Evolutionary conservation across 2,113 vertebrate genomes (phyloP).

Genomic region (Lophura nycthemera): DNA sequence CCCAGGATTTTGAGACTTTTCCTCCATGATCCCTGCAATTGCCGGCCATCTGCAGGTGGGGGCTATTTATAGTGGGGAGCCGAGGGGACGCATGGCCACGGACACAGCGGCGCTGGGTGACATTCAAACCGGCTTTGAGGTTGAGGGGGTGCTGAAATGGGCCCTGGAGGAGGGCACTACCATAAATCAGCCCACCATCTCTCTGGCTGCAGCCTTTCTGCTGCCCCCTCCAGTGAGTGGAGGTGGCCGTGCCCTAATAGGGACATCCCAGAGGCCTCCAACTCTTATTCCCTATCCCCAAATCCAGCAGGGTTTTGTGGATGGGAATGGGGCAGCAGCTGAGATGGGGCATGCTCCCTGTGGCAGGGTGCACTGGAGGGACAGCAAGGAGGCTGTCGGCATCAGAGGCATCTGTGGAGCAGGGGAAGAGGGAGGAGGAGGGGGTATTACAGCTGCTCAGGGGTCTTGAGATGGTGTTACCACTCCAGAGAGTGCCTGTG

Average conservation of each 20-base stretch:
- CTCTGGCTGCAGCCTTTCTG: neutral
- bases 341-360: neutral
- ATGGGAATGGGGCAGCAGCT: neutral
- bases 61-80: slow-evolving; percentile 52
- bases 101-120: neutral
- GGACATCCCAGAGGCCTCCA: neutral
- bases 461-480: neutral
- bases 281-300: neutral
- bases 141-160: neutral
- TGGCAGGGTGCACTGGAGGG: neutral
- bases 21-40: neutral
- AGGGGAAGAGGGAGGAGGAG: neutral
- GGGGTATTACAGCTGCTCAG: neutral
- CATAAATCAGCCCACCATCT: slow-evolving; percentile 17
- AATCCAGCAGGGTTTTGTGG: neutral
- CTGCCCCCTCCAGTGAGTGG: neutral
- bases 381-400: neutral
- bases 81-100: rapidly evolving
- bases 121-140: slow-evolving; percentile 37
- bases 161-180: neutral
- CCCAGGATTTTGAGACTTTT: neutral
- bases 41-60: neutral
- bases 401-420: neutral
- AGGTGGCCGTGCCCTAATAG: slow-evolving; percentile 30
- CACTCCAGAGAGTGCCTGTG: neutral